Evolutionary conservation across 1,140 invertebrate species (phyloP).

Genomic region (Brachionus calyciflorus): DNA sequence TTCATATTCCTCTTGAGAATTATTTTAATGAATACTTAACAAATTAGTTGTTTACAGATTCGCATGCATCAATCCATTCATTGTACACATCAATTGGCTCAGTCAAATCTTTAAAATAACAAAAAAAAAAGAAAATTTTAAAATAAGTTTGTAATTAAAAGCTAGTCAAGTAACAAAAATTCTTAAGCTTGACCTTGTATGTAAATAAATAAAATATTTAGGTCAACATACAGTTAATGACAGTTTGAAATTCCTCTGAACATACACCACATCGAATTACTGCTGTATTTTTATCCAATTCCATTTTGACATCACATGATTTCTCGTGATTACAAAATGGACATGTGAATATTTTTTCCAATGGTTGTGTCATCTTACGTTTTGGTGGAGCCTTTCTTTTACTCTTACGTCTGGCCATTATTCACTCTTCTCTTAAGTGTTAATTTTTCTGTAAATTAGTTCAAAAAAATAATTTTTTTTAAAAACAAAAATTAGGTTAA

Average conservation of each 20-base stretch:
- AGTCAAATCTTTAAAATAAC: conserved; percentile 69
- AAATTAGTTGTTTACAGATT: conserved; percentile 81
- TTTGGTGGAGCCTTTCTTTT: conserved; percentile 94
- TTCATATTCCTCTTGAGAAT: too few species aligned
- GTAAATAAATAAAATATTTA: background rate
- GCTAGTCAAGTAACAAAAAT: too few species aligned
- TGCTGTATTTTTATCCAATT: conserved; percentile 69
- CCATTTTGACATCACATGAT: conserved; percentile 99
- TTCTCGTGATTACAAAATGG: conserved; percentile 99
- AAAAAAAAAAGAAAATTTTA: conserved; percentile 46
- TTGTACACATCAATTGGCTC: conserved; percentile 98
- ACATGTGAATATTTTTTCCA: conserved; percentile 95
- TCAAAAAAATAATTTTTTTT: background rate
- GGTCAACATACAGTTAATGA: conserved; percentile 74
- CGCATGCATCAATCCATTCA: conserved; percentile 99
- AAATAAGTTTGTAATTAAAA: too few species aligned
- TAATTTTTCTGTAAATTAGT: background rate
- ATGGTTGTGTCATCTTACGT: conserved; percentile 83
- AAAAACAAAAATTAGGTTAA: conserved; percentile 34
- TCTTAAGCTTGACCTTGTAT: too few species aligned
- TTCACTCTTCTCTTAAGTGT: background rate
- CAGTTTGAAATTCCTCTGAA: conserved; percentile 91
- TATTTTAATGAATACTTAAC: background rate
- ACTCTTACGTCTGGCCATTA: conserved; percentile 69
- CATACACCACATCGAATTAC: conserved; percentile 82